These are phyloP conservation scores for Trypoxylon attenuatum DNA, from an alignment of 2,888 invertebrate genomes.

Conservation along the genomic window DNA sequence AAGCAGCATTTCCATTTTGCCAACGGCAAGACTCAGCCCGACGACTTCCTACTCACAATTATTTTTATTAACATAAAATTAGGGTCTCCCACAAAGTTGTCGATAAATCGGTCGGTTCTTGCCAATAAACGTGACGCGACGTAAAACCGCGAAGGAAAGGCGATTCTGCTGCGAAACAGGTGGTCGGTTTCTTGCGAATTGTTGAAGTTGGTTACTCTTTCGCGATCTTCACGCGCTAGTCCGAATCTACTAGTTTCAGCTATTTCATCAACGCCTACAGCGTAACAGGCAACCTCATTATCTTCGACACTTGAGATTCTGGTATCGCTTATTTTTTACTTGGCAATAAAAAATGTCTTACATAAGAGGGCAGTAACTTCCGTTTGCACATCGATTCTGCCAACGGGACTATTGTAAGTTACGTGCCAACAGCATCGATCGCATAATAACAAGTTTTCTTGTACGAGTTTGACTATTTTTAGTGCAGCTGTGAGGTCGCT, in stretches of 20 bases:
- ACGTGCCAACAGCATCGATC: constrained; percentile 37
- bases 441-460: constrained; percentile 25
- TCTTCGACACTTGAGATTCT: too few species aligned
- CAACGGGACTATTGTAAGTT: too few species aligned
- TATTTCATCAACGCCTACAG: too few species aligned
- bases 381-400: too few species aligned
- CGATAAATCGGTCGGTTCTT: constrained; percentile 46
- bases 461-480: constrained; percentile 16
- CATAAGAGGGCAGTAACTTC: too few species aligned
- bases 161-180: constrained; percentile 12
- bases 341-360: too few species aligned
- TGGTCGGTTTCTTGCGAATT: constrained; percentile 5
- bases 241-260: too few species aligned
- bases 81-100: constrained; percentile 24
- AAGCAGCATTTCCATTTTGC: constrained; percentile 22
- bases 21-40: background rate
- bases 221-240: too few species aligned
- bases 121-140: constrained; percentile 31
- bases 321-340: too few species aligned
- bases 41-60: too few species aligned
- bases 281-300: too few species aligned
- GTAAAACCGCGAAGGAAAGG: constrained; percentile 14
- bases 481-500: constrained; percentile 24
- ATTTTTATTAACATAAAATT: constrained; percentile 39
- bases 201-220: too few species aligned